These are phyloP conservation scores for Perca flavescens DNA, from an alignment of 2,113 vertebrate species.

Conservation along the genomic window DNA sequence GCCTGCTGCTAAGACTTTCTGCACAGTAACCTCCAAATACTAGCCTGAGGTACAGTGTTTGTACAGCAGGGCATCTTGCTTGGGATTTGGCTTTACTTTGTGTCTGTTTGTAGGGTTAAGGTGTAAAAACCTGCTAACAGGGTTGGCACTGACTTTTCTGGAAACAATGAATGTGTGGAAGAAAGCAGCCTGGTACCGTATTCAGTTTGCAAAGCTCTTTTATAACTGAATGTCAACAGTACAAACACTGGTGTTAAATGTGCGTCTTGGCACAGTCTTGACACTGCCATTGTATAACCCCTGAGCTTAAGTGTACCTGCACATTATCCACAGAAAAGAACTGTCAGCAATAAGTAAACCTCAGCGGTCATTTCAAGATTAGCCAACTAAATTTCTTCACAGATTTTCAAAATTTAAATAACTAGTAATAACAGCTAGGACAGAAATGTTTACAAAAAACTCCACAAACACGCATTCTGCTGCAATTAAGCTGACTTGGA, in stretches of 20 bases:
- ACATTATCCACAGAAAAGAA: neutral
- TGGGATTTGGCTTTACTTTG: conserved; percentile 32
- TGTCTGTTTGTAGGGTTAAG: conserved; percentile 34
- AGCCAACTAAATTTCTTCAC: neutral
- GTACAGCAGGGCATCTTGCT: conserved; percentile 22
- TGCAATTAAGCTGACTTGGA: conserved; percentile 18
- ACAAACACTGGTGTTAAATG: neutral
- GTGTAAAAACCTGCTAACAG: conserved; percentile 44
- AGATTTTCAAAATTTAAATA: conserved; percentile 6
- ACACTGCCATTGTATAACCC: conserved; percentile 3
- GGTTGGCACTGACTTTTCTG: conserved; percentile 8
- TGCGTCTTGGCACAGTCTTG: neutral
- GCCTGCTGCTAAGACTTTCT: conserved; percentile 36
- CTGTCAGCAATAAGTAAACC: conserved; percentile 1
- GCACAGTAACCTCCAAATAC: conserved; percentile 24
- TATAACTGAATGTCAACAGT: neutral
- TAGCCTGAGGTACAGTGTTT: conserved; percentile 34
- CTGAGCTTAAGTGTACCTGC: neutral
- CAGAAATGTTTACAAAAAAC: neutral
- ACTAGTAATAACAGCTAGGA: neutral
- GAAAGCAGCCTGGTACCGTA: conserved; percentile 7
- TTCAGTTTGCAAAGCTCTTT: conserved; percentile 15
- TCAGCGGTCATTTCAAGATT: conserved; percentile 10
- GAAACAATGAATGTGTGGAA: conserved; percentile 10
- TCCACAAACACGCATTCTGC: neutral